phyloP scores from a whole-genome alignment of 2,888 invertebrate genomes.

The Zhuqinia jingwanae region DNA sequence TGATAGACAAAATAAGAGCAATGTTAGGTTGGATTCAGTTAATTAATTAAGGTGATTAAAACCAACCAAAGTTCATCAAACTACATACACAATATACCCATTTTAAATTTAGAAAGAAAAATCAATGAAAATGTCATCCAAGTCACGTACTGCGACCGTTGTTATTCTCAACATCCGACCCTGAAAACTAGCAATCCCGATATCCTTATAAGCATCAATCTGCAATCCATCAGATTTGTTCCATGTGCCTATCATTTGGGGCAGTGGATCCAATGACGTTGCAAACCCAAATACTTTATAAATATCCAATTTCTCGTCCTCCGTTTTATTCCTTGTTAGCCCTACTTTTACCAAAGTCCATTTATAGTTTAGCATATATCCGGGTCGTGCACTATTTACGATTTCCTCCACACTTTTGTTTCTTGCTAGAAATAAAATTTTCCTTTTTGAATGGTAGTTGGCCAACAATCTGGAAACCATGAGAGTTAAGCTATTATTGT shows the following conservation, averaged over 20 bases:
- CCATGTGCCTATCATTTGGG: conserved; percentile 74
- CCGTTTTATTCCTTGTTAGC: not conserved
- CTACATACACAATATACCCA: too few species aligned
- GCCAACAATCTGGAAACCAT: not conserved
- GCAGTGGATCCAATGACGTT: conserved; percentile 59
- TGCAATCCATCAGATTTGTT: conserved; percentile 47
- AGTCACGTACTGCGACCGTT: conserved; percentile 70
- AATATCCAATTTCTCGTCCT: conserved; percentile 41
- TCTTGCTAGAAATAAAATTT: conserved; percentile 61
- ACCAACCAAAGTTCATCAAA: too few species aligned
- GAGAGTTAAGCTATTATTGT: not conserved
- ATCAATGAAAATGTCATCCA: not conserved
- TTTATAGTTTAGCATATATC: conserved; percentile 72
- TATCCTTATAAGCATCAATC: conserved; percentile 54
- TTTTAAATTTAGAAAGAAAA: too few species aligned
- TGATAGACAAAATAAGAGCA: too few species aligned
- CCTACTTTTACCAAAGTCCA: conserved; percentile 71
- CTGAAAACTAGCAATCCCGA: conserved; percentile 70
- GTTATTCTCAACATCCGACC: conserved; percentile 74
- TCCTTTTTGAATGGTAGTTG: not conserved
- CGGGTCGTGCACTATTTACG: conserved; percentile 69
- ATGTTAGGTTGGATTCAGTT: too few species aligned
- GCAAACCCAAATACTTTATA: conserved; percentile 75
- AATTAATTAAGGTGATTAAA: too few species aligned
- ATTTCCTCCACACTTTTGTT: conserved; percentile 42